phyloP scores from a whole-genome alignment of 2,888 invertebrate genomes.

The Philereme transversata region DNA sequence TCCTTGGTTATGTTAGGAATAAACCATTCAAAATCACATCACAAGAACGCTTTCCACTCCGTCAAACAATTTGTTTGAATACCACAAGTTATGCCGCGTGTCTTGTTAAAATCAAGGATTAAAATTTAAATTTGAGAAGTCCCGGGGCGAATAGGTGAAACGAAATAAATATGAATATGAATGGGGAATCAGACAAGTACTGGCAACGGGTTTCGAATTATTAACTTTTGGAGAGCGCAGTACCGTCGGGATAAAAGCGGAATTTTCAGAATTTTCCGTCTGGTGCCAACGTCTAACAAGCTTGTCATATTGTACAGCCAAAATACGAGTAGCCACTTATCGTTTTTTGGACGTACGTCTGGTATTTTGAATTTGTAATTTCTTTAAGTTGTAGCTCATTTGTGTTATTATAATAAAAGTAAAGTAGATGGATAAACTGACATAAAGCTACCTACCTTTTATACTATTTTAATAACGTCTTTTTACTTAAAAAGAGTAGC shows the following conservation, averaged over 20 bases:
- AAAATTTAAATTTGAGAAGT: conserved; percentile 71
- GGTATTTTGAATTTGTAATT: conserved; percentile 17
- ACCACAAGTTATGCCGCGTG: conserved; percentile 61
- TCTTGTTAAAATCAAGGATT: conserved; percentile 81
- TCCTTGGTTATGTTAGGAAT: conserved; percentile 10
- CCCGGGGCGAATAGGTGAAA: conserved; percentile 76
- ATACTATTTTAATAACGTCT: too few species aligned
- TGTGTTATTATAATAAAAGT: not conserved
- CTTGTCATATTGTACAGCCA: conserved; percentile 60
- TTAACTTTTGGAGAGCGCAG: conserved; percentile 79
- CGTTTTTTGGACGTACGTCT: conserved; percentile 31
- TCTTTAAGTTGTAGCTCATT: not conserved
- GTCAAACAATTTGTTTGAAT: conserved; percentile 68
- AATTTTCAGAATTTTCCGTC: conserved; percentile 45
- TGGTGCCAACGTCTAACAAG: conserved; percentile 60
- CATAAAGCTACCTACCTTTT: too few species aligned
- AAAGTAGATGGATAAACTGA: too few species aligned
- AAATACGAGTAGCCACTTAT: conserved; percentile 42
- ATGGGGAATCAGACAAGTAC: conserved; percentile 77
- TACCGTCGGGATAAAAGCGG: conserved; percentile 59
- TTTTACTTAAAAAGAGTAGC: too few species aligned
- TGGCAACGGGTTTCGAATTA: conserved; percentile 76
- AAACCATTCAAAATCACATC: conserved; percentile 55
- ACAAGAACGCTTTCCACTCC: conserved; percentile 72
- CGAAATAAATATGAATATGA: conserved; percentile 84